These are phyloP conservation scores for Rousettus leschenaultii DNA, from an alignment of 2,113 vertebrate genomes.

Conservation along the genomic window DNA sequence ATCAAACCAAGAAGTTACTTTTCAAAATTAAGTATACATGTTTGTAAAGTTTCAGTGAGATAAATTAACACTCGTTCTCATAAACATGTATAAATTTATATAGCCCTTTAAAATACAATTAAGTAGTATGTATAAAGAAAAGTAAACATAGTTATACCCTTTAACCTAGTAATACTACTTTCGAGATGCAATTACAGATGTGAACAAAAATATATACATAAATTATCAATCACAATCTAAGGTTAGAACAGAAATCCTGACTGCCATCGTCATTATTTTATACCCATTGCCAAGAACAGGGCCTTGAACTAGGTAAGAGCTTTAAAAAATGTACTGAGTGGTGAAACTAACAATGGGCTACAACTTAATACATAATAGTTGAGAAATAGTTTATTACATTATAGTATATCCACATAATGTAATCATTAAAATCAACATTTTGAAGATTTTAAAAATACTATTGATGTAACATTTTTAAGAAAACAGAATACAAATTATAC, in stretches of 20 bases:
- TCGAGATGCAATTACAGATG: neutral
- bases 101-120: neutral
- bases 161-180: neutral
- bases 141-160: neutral
- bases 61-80: neutral
- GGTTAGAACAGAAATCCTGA: neutral
- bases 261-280: neutral
- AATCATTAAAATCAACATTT: conserved; percentile 27
- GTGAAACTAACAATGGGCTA: neutral
- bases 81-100: neutral
- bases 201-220: neutral
- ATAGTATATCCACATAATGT: neutral
- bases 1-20: neutral
- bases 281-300: neutral
- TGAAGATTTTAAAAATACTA: conserved; percentile 25
- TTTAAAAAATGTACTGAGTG: neutral
- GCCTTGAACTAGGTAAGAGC: neutral
- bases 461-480: conserved; percentile 10
- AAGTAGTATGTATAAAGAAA: neutral
- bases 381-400: neutral
- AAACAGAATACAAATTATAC: neutral
- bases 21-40: neutral
- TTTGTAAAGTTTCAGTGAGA: neutral
- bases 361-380: neutral
- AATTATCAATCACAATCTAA: neutral